Evolutionary conservation across 2,888 invertebrate species (phyloP), one percentile per base, ranked within the genome.

Genomic region (Gnatocerus cornutus): DNA sequence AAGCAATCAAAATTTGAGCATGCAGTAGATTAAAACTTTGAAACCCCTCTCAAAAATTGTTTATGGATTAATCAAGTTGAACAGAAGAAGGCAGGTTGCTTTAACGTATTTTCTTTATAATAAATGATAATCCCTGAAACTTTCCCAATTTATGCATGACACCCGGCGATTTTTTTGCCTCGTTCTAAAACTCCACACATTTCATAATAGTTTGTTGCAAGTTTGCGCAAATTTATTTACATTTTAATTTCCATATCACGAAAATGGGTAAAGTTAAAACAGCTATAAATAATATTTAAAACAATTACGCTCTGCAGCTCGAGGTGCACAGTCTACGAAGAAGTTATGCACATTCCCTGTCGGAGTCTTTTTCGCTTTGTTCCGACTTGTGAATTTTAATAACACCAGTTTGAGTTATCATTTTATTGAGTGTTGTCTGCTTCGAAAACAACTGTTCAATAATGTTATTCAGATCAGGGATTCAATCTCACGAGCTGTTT

Each of bases 161-260:
- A 50, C 48, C 48, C 50, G 48, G 41, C 45, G 55, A 64, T 64
- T 64, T 64, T 59, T 48, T 41, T 39, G 27, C 48, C 37, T 33
- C 58, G 41, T 13, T 59, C 46, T 30, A 21, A 43, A 64, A 64
- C 64, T 64, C 52, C 43, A 29, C 52, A 52, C 52, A 52, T 63
- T 63, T 63, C 55, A 64, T 64, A 64, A 64, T 64, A 64, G 64
- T 64, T 64, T 61, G 61, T 61, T 37, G 64, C 64, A 64, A 53
- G 43, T 64, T 64, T 53, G n/a, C 53, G 64, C 64, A 64, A 64
- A 64, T 64, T 64, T 64, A 64, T 64, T 64, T 64, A 64, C 64
- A 64, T 64, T 64, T 64, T 64, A 64, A 64, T 64, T 64, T 61
- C 33, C 61, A 39, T 61, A 61, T 61, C 39, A 61, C 61, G 64